A percentile compares a stretch with the other conserved stretches of the same genome.
Evolutionary conservation across 2,113 vertebrate genomes (phyloP).

Genomic region (Cettia cetti): DNA sequence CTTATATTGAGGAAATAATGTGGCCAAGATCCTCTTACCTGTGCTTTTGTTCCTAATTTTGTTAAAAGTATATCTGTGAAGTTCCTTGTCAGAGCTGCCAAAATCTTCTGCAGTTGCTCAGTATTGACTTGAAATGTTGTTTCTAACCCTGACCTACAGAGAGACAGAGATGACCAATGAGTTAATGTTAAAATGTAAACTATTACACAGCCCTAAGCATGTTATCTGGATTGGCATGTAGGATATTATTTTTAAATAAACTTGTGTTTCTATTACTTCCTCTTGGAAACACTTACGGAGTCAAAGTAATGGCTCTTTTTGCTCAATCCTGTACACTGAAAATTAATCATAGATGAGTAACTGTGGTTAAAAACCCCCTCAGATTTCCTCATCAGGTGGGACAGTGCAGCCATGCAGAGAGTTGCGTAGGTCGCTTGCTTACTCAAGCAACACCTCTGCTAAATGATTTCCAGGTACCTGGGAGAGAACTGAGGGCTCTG

Average conservation of each 20-base stretch:
- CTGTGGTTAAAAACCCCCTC: neutral
- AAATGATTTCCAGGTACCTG: neutral
- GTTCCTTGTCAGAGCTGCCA: neutral
- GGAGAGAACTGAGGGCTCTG: neutral
- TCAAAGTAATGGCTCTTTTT: neutral
- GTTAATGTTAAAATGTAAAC: neutral
- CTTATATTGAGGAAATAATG: neutral
- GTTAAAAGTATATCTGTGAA: conserved; percentile 62
- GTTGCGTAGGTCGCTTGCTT: neutral
- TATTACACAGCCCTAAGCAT: neutral
- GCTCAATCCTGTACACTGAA: neutral
- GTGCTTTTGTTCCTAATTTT: conserved; percentile 24
- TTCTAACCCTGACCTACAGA: conserved; percentile 61
- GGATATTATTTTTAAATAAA: neutral
- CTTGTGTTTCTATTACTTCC: neutral
- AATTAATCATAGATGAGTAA: neutral
- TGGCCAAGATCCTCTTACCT: conserved; percentile 56
- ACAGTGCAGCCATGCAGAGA: neutral
- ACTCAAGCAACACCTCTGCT: neutral
- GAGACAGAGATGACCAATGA: neutral
- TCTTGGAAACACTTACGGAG: neutral
- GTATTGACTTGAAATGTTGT: conserved; percentile 17
- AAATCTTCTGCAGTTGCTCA: conserved; percentile 50
- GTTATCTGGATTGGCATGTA: neutral
- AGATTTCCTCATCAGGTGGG: neutral